Conservation (phyloP, 2,888 invertebrate genomes). For the Hirtodrosophila confusa region DNA sequence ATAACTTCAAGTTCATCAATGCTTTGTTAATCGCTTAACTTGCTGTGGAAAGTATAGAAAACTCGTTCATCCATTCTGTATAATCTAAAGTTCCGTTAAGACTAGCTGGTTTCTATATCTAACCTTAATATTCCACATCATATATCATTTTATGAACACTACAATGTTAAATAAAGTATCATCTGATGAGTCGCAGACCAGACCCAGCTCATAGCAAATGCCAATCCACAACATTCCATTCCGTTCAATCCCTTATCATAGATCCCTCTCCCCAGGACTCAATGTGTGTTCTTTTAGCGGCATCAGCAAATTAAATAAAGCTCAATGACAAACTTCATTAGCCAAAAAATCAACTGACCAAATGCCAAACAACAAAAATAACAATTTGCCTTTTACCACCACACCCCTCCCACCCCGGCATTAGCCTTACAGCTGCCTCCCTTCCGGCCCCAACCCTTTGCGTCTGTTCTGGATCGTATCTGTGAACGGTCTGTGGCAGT, state of each 20-base stretch:
- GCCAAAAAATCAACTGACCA: slow-evolving; percentile 75
- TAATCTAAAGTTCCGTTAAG: no score
- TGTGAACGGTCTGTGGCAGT: slow-evolving; percentile 1
- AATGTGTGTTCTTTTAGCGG: slow-evolving; percentile 32
- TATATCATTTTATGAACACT: no score
- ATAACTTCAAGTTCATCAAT: no score
- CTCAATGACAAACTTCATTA: slow-evolving; percentile 81
- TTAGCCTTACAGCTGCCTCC: not conserved
- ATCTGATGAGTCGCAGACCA: no score
- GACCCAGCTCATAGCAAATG: slow-evolving; percentile 16
- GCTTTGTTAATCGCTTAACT: no score
- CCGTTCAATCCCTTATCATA: slow-evolving; percentile 32
- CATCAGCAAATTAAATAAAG: slow-evolving; percentile 75
- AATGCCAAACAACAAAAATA: slow-evolving; percentile 68
- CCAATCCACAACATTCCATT: slow-evolving; percentile 16
- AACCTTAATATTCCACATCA: no score
- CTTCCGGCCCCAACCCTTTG: not conserved
- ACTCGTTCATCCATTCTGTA: no score
- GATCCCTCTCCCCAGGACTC: slow-evolving; percentile 1
- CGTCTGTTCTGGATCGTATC: slow-evolving; percentile 5
- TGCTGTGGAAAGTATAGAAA: no score
- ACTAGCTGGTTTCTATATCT: no score
- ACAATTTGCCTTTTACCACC: slow-evolving; percentile 62
- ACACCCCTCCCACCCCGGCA: not conserved
- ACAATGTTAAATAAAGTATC: no score